phyloP scores from a whole-genome alignment of 2,113 vertebrate genomes.

The Castor canadensis region DNA sequence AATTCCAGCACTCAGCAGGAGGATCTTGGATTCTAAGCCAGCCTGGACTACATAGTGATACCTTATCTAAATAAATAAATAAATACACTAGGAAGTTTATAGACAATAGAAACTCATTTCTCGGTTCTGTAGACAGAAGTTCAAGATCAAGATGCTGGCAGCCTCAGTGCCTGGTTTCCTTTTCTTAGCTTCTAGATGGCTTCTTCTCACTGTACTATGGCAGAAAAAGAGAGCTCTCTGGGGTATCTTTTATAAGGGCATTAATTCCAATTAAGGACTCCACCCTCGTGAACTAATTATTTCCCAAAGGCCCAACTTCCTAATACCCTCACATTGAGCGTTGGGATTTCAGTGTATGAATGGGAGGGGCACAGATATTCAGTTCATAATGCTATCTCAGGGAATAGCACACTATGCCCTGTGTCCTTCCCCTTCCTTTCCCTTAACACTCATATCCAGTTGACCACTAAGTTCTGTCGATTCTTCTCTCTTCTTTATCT shows the following conservation, averaged over 20 bases:
- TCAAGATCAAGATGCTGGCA: not conserved
- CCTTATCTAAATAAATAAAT: no score
- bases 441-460: not conserved
- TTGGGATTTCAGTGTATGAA: not conserved
- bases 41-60: no score
- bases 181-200: not conserved
- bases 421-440: not conserved
- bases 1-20: no score
- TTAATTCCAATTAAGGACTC: not conserved
- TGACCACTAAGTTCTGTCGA: not conserved
- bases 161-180: not conserved
- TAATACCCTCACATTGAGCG: not conserved
- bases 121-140: not conserved
- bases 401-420: accelerated
- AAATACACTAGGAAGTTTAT: no score
- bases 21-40: no score
- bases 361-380: not conserved
- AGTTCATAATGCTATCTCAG: not conserved
- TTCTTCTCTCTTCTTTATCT: not conserved
- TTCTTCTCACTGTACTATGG: not conserved
- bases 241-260: not conserved
- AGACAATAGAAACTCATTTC: not conserved
- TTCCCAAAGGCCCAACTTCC: not conserved
- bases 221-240: not conserved
- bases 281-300: not conserved